Percentiles rank a stretch among this genome's conserved stretches.
Evolutionary conservation across 2,888 invertebrate genomes (phyloP).

Genomic region (Caenorhabditis sp.): DNA sequence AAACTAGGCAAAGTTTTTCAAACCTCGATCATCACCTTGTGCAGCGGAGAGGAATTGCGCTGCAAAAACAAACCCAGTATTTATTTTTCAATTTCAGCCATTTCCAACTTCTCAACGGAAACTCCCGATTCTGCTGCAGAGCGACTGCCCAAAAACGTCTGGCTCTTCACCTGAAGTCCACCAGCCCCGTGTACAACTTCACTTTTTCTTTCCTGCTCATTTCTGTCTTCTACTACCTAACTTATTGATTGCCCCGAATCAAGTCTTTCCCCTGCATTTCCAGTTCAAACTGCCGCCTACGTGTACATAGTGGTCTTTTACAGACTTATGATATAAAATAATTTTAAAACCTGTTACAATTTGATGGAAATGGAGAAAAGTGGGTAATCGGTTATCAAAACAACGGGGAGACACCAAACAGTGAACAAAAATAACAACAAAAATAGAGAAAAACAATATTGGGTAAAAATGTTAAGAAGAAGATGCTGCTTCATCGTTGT

Average conservation of each 20-base stretch:
- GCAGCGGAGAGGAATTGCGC: too few species aligned
- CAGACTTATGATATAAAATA: not conserved
- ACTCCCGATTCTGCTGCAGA: slow-evolving; percentile 72
- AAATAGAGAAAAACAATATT: too few species aligned
- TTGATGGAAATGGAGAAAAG: not conserved
- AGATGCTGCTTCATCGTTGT: not conserved
- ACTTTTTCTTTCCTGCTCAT: not conserved
- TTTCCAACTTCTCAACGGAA: slow-evolving; percentile 70
- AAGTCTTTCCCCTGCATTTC: slow-evolving; percentile 7
- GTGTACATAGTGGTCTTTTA: slow-evolving; percentile 15
- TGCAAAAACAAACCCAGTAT: too few species aligned
- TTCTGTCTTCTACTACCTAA: not conserved
- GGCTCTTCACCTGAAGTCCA: slow-evolving; percentile 54
- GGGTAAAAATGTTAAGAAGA: not conserved
- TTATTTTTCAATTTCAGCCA: slow-evolving; percentile 63
- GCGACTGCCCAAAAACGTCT: slow-evolving; percentile 49
- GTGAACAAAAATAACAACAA: slow-evolving; percentile 32
- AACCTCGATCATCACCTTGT: too few species aligned
- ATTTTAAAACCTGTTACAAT: slow-evolving; percentile 6
- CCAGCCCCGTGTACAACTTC: not conserved
- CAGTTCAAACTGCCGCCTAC: slow-evolving; percentile 19
- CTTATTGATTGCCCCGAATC: slow-evolving; percentile 11
- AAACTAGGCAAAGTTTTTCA: too few species aligned
- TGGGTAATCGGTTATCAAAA: slow-evolving; percentile 12
- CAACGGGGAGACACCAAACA: slow-evolving; percentile 23